These are phyloP conservation scores for Poeciliopsis presidionis DNA, from an alignment of 2,797 vertebrate genomes.

Conservation along the genomic window DNA sequence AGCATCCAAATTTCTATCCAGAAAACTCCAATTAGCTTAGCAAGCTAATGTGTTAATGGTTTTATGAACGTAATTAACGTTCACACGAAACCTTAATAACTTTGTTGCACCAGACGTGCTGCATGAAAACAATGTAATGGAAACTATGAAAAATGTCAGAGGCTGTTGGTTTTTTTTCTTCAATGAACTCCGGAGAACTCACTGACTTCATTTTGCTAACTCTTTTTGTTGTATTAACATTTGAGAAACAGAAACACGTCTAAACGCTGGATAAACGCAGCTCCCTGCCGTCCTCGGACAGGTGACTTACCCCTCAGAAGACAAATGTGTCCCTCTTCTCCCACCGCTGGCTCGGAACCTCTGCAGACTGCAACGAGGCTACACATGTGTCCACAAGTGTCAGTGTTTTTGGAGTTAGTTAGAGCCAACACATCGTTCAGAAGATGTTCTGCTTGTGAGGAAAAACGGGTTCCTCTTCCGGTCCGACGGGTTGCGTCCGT, in stretches of 20 bases:
- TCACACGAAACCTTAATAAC: not conserved
- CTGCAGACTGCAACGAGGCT: not conserved
- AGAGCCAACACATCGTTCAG: too few relatives aligned
- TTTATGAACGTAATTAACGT: not conserved
- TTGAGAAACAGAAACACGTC: not conserved
- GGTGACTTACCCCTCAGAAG: not conserved
- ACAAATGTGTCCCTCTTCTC: slow-evolving; percentile 5
- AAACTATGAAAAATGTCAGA: not conserved
- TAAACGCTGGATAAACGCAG: not conserved
- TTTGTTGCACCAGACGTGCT: not conserved
- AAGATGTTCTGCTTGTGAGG: slow-evolving; percentile 9
- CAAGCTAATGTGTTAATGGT: not conserved
- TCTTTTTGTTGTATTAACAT: not conserved
- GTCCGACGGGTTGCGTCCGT: not conserved
- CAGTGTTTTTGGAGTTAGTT: slow-evolving; percentile 12
- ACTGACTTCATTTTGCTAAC: not conserved
- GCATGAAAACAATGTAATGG: not conserved
- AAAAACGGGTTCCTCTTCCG: slow-evolving; percentile 17
- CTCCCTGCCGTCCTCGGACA: not conserved
- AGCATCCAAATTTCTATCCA: not conserved
- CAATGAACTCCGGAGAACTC: not conserved
- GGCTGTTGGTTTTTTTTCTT: not conserved
- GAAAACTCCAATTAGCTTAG: not conserved
- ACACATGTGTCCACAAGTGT: slow-evolving; percentile 42
- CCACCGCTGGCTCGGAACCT: slow-evolving; percentile 1